phyloP scores from a whole-genome alignment of 2,888 invertebrate genomes.

The Drosophila falleni region DNA sequence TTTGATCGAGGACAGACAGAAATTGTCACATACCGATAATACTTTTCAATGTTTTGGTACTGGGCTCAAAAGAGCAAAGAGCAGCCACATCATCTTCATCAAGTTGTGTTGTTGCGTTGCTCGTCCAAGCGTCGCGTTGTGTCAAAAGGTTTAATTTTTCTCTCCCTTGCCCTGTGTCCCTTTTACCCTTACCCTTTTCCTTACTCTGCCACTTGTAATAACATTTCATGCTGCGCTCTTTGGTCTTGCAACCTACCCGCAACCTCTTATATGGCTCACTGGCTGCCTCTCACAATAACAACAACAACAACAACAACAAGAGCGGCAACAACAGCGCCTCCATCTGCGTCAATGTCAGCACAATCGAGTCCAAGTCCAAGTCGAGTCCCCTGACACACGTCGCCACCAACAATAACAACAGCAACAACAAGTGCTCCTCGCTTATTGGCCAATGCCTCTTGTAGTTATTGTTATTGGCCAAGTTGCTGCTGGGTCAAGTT shows the following conservation, averaged over 20 bases:
- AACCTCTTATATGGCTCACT: constrained; percentile 72
- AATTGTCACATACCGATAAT: background rate
- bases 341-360: constrained; percentile 74
- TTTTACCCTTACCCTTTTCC: constrained; percentile 5
- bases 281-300: constrained; percentile 39
- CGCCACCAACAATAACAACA: constrained; percentile 31
- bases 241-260: constrained; percentile 69
- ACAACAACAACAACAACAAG: constrained; percentile 25
- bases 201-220: constrained; percentile 61
- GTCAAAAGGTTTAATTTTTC: constrained; percentile 80
- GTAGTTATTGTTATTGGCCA: constrained; percentile 73
- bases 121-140: constrained; percentile 70
- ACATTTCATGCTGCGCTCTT: constrained; percentile 72
- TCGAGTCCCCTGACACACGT: constrained; percentile 65
- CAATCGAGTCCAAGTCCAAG: constrained; percentile 69
- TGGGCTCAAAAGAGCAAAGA: constrained; percentile 19
- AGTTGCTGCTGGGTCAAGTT: constrained; percentile 68
- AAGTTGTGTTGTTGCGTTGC: constrained; percentile 55
- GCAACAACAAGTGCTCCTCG: constrained; percentile 30
- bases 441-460: constrained; percentile 57
- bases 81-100: constrained; percentile 64
- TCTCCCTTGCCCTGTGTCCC: constrained; percentile 2
- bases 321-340: constrained; percentile 31
- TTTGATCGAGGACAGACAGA: background rate
- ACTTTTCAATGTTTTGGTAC: background rate